Percentiles rank a stretch among this genome's conserved stretches.
Conservation (phyloP, 1,140 invertebrate species). For the Halesus radiatus region DNA sequence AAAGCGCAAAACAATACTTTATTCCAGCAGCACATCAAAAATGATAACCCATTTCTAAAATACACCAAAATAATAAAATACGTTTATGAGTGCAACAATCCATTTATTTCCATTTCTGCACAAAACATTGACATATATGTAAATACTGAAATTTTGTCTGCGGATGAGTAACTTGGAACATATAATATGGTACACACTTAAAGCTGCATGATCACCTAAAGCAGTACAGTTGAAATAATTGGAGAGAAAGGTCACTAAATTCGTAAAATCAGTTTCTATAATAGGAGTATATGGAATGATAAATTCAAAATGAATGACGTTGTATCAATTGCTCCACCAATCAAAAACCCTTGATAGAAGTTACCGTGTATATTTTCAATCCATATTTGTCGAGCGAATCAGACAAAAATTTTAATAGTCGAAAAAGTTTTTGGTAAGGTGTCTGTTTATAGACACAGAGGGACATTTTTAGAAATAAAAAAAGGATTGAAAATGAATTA, state of each 20-base stretch:
- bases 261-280: too few species aligned
- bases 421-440: too few species aligned
- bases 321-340: too few species aligned
- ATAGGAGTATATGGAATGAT: too few species aligned
- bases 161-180: background rate
- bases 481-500: too few species aligned
- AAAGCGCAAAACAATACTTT: conserved; percentile 30
- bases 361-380: too few species aligned
- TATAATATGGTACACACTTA: background rate
- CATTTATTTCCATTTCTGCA: conserved; percentile 13
- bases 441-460: too few species aligned
- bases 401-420: too few species aligned
- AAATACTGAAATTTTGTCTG: background rate
- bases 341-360: too few species aligned
- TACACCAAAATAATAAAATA: conserved; percentile 29
- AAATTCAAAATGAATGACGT: too few species aligned
- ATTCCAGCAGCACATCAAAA: conserved; percentile 29
- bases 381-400: too few species aligned
- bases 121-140: background rate
- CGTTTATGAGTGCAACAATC: conserved; percentile 16
- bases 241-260: background rate
- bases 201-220: background rate
- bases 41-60: background rate
- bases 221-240: background rate
- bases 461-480: too few species aligned